A percentile compares a stretch with the other conserved stretches of the same genome.
Evolutionary conservation across 2,888 invertebrate species (phyloP).

Genomic region (Apantesis nais): DNA sequence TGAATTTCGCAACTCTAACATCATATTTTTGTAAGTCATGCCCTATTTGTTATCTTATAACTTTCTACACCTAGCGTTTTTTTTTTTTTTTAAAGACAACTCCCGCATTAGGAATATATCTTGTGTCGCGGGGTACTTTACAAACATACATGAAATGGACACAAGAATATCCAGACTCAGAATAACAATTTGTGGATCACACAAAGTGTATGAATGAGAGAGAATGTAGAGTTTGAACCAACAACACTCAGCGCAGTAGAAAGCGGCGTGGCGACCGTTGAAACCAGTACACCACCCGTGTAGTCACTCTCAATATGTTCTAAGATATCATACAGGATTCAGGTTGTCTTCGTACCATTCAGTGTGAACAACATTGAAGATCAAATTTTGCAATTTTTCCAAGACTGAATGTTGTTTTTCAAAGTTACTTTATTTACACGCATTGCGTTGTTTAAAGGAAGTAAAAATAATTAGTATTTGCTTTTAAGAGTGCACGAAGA

Average conservation of each 20-base stretch:
- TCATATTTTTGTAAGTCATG: not conserved
- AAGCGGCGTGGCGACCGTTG: too few species aligned
- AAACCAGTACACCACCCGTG: too few species aligned
- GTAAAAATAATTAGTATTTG: constrained; percentile 23
- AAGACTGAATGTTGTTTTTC: not conserved
- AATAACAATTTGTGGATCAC: too few species aligned
- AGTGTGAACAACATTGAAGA: not conserved
- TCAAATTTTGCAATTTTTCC: too few species aligned
- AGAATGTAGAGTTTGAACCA: too few species aligned
- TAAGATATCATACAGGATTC: not conserved
- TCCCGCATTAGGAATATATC: too few species aligned
- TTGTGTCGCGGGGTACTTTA: too few species aligned
- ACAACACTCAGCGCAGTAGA: too few species aligned
- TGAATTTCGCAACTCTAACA: constrained; percentile 23
- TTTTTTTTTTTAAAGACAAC: too few species aligned
- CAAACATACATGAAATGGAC: too few species aligned
- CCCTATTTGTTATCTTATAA: not conserved
- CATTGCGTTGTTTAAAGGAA: constrained; percentile 20
- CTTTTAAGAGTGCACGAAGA: constrained; percentile 26
- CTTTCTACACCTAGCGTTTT: not conserved
- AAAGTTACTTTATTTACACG: not conserved
- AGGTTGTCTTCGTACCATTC: constrained; percentile 13
- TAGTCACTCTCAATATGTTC: not conserved
- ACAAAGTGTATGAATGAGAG: too few species aligned
- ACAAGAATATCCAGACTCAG: too few species aligned